Conservation (phyloP, 2,888 invertebrate genomes). For the Monochamus alternatus region DNA sequence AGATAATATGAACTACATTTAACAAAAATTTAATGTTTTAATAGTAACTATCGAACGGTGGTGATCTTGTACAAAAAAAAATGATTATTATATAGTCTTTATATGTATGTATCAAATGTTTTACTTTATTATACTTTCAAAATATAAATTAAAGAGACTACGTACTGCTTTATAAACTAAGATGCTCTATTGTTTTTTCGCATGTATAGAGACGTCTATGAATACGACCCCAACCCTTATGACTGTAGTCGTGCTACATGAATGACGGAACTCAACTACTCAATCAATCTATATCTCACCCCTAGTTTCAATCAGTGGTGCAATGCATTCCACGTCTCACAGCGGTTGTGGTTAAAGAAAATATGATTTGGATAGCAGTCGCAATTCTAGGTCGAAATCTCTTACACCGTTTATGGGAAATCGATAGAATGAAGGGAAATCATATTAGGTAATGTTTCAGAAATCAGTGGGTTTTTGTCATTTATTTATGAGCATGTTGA, state of each 20-base stretch:
- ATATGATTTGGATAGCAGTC: background rate
- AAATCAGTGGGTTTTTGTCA: too few species aligned
- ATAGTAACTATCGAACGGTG: too few species aligned
- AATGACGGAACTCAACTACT: constrained; percentile 21
- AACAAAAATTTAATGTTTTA: too few species aligned
- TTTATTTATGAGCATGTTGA: too few species aligned
- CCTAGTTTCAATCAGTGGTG: constrained; percentile 16
- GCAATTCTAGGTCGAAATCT: background rate
- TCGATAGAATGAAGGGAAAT: background rate
- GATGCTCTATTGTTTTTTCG: background rate
- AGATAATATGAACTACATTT: too few species aligned
- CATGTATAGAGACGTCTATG: constrained; percentile 13
- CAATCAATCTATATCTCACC: constrained; percentile 9
- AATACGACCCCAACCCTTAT: constrained; percentile 11
- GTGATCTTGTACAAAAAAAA: too few species aligned
- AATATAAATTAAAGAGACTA: too few species aligned
- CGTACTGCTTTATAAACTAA: too few species aligned
- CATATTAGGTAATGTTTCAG: background rate
- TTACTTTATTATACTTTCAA: too few species aligned
- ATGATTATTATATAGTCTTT: too few species aligned
- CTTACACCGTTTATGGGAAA: background rate
- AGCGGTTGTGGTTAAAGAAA: constrained; percentile 16
- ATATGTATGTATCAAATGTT: too few species aligned
- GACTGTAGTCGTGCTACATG: constrained; percentile 7
- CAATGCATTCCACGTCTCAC: constrained; percentile 3